These are phyloP conservation scores for Etia nguti DNA, from an alignment of 2,113 vertebrate genomes.

Conservation along the genomic window DNA sequence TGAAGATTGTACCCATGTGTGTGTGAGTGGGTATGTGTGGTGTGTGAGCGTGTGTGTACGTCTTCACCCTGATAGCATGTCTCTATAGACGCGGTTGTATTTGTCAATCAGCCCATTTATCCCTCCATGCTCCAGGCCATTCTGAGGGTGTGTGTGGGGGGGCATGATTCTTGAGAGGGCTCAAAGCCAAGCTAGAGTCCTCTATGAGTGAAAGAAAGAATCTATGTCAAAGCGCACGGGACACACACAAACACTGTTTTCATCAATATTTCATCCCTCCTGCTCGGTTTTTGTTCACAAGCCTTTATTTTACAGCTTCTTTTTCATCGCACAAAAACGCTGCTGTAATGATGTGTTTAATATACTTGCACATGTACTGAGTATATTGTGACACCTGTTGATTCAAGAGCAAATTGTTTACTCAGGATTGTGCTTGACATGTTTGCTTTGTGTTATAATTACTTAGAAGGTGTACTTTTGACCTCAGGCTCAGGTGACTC, in stretches of 20 bases:
- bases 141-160: neutral
- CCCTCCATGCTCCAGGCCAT: neutral
- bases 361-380: neutral
- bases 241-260: neutral
- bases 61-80: neutral
- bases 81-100: neutral
- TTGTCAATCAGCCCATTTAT: slow-evolving; percentile 34
- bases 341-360: neutral
- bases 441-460: neutral
- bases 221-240: neutral
- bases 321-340: neutral
- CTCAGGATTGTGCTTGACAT: neutral
- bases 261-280: neutral
- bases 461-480: neutral
- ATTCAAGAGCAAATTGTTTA: neutral
- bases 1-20: neutral
- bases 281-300: neutral
- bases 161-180: slow-evolving; percentile 9
- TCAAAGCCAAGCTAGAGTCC: neutral
- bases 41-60: neutral
- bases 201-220: neutral
- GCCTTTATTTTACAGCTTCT: neutral
- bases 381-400: neutral
- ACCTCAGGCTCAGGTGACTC: neutral
- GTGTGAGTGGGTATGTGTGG: neutral